A percentile compares a stretch with the other conserved stretches of the same genome.
Evolutionary conservation across 1,140 invertebrate genomes (phyloP).

Genomic region (Galleria mellonella): DNA sequence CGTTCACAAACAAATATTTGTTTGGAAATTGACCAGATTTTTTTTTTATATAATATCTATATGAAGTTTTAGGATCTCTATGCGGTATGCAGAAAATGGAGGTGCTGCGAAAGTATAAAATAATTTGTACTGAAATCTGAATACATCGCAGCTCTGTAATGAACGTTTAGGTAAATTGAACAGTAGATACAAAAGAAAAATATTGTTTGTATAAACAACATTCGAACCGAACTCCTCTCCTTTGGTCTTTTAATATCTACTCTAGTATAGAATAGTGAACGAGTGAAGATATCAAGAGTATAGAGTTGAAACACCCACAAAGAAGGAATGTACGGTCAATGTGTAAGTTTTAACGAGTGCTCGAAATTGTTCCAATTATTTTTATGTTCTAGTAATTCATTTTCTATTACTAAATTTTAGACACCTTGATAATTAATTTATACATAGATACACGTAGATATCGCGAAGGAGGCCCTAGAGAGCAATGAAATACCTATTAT

Average conservation of each 20-base stretch:
- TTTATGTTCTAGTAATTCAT: constrained; percentile 69
- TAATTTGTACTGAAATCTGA: too few species aligned
- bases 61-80: constrained; percentile 3
- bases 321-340: constrained; percentile 68
- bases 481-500: constrained; percentile 11
- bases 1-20: constrained; percentile 6
- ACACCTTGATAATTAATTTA: constrained; percentile 53
- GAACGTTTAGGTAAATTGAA: background rate
- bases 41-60: constrained; percentile 3
- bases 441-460: constrained; percentile 57
- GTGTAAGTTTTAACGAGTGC: constrained; percentile 73
- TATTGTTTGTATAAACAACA: constrained; percentile 32
- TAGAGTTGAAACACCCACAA: constrained; percentile 56
- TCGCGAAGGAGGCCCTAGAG: constrained; percentile 32
- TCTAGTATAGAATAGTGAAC: constrained; percentile 59
- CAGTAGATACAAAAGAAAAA: constrained; percentile 6
- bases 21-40: constrained; percentile 7
- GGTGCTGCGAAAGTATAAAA: too few species aligned
- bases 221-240: constrained; percentile 54
- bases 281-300: constrained; percentile 60
- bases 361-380: constrained; percentile 68
- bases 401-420: constrained; percentile 64
- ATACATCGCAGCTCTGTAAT: too few species aligned
- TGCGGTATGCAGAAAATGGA: too few species aligned
- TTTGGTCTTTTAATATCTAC: constrained; percentile 66